phyloP scores from a whole-genome alignment of 1,140 invertebrate species.

The Antheraea mylitta region DNA sequence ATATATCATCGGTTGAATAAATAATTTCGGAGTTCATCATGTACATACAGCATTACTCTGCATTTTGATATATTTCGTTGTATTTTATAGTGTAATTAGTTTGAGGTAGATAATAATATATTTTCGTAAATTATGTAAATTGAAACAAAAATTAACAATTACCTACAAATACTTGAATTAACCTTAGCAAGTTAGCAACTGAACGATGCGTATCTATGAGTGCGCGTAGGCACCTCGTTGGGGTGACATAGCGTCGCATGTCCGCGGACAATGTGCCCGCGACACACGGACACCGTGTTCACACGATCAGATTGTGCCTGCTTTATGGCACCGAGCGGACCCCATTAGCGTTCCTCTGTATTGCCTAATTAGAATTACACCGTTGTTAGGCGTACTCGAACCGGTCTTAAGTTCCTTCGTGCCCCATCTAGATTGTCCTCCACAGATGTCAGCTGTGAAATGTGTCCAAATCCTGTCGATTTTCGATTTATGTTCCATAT shows the following conservation, averaged over 20 bases:
- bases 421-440: constrained; percentile 20
- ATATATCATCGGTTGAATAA: too few species aligned
- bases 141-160: neutral
- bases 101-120: too few species aligned
- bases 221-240: constrained; percentile 38
- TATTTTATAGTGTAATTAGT: too few species aligned
- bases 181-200: neutral
- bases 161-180: neutral
- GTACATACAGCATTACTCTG: too few species aligned
- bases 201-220: constrained; percentile 1
- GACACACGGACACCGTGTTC: constrained; percentile 66
- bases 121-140: neutral
- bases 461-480: neutral
- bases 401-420: constrained; percentile 53
- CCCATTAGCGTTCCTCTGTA: constrained; percentile 63
- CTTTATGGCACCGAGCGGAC: constrained; percentile 57
- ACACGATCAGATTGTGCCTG: constrained; percentile 69
- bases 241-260: constrained; percentile 74
- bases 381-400: constrained; percentile 26
- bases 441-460: neutral
- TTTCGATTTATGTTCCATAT: neutral
- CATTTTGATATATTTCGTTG: too few species aligned
- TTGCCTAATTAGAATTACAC: constrained; percentile 76
- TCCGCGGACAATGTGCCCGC: constrained; percentile 56
- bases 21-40: too few species aligned